These are phyloP conservation scores for Calliphora vicina DNA, from an alignment of 1,140 invertebrate genomes.

Conservation along the genomic window DNA sequence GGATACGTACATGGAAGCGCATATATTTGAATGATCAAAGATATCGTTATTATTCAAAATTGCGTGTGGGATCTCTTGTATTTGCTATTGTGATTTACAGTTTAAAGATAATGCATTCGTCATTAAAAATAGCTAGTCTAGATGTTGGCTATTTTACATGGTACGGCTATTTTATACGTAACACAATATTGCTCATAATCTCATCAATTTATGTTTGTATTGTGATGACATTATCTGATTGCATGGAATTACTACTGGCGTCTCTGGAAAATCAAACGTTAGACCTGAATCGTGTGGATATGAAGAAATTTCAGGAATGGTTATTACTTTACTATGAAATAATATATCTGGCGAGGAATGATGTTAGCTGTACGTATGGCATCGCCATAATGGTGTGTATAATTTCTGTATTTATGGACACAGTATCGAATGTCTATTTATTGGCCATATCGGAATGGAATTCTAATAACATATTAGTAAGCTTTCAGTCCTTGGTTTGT, in stretches of 20 bases:
- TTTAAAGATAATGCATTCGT: background rate
- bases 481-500: background rate
- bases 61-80: background rate
- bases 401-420: constrained; percentile 49
- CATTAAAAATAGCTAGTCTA: background rate
- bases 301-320: constrained; percentile 35
- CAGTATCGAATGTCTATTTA: constrained; percentile 46
- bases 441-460: background rate
- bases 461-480: background rate
- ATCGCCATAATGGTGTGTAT: constrained; percentile 46
- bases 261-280: background rate
- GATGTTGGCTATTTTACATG: background rate
- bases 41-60: background rate
- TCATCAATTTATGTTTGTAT: constrained; percentile 23
- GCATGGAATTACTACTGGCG: background rate
- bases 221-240: background rate
- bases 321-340: constrained; percentile 50
- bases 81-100: background rate
- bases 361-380: constrained; percentile 53
- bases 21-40: background rate
- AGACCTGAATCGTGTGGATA: background rate
- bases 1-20: background rate
- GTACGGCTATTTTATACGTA: background rate
- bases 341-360: constrained; percentile 46
- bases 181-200: background rate